These are phyloP conservation scores for Nerophis ophidion DNA, from an alignment of 2,113 vertebrate species.

Conservation along the genomic window DNA sequence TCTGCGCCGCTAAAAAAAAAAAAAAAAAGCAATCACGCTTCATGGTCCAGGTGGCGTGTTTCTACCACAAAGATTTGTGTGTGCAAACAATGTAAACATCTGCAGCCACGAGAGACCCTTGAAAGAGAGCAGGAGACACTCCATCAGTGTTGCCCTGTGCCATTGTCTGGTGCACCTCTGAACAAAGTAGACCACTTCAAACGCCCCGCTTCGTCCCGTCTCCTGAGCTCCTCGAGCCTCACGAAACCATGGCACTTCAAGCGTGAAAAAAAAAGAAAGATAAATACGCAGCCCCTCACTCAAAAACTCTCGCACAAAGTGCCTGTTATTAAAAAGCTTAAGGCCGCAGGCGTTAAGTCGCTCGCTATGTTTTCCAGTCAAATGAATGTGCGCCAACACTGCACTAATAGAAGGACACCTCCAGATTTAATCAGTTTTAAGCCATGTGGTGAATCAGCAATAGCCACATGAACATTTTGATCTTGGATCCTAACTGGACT, in stretches of 20 bases:
- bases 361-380: slow-evolving; percentile 17
- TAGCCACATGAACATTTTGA: slow-evolving; percentile 11
- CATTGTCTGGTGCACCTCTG: slow-evolving; percentile 15
- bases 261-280: slow-evolving; percentile 16
- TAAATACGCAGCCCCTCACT: slow-evolving; percentile 7
- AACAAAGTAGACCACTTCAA: slow-evolving; percentile 35
- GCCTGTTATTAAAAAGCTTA: slow-evolving; percentile 25
- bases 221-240: slow-evolving; percentile 24
- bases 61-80: slow-evolving; percentile 13
- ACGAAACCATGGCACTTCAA: slow-evolving; percentile 17
- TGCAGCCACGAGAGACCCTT: slow-evolving; percentile 23
- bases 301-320: slow-evolving; percentile 23
- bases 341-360: slow-evolving; percentile 4
- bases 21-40: neutral
- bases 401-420: slow-evolving; percentile 24
- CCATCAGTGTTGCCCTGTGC: slow-evolving; percentile 39
- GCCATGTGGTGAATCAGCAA: slow-evolving; percentile 7
- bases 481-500: slow-evolving; percentile 13
- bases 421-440: slow-evolving; percentile 26
- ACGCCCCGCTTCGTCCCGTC: slow-evolving; percentile 26
- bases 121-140: slow-evolving; percentile 36
- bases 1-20: slow-evolving; percentile 21
- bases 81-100: slow-evolving; percentile 20
- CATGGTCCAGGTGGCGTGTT: slow-evolving; percentile 40
- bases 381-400: slow-evolving; percentile 29